Evolutionary conservation across 2,113 vertebrate species (phyloP).

Genomic region (Austrofundulus limnaeus): DNA sequence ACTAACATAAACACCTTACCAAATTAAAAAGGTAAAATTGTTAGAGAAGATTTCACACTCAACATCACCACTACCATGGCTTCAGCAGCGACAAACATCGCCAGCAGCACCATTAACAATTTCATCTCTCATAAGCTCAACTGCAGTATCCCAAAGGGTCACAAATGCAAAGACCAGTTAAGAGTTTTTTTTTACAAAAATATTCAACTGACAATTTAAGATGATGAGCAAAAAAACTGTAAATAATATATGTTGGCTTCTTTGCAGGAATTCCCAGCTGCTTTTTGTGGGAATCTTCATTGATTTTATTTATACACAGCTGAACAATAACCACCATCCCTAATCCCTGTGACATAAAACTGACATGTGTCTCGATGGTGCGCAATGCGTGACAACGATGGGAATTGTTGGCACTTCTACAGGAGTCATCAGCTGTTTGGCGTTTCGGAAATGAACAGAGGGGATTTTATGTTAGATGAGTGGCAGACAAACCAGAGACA

Average conservation of each 20-base stretch:
- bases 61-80: constrained; percentile 43
- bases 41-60: constrained; percentile 12
- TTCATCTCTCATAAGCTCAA: constrained; percentile 25
- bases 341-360: constrained; percentile 60
- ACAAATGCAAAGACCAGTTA: constrained; percentile 40
- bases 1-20: no score
- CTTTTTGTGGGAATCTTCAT: constrained; percentile 35
- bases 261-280: constrained; percentile 58
- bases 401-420: constrained; percentile 46
- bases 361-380: constrained; percentile 57
- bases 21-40: background rate
- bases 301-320: constrained; percentile 61
- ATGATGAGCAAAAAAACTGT: constrained; percentile 32
- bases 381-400: constrained; percentile 42
- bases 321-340: constrained; percentile 59
- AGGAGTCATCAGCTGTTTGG: constrained; percentile 64
- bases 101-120: constrained; percentile 34
- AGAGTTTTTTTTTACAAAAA: background rate
- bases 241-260: constrained; percentile 60
- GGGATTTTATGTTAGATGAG: constrained; percentile 40
- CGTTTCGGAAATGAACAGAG: constrained; percentile 54
- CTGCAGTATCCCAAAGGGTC: constrained; percentile 28
- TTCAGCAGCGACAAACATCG: constrained; percentile 27
- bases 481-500: constrained; percentile 50
- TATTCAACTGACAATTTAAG: constrained; percentile 38